A percentile compares a stretch with the other conserved stretches of the same genome.
These are phyloP conservation scores for Gephyroberyx darwinii DNA, from an alignment of 2,797 vertebrate genomes.

Conservation along the genomic window DNA sequence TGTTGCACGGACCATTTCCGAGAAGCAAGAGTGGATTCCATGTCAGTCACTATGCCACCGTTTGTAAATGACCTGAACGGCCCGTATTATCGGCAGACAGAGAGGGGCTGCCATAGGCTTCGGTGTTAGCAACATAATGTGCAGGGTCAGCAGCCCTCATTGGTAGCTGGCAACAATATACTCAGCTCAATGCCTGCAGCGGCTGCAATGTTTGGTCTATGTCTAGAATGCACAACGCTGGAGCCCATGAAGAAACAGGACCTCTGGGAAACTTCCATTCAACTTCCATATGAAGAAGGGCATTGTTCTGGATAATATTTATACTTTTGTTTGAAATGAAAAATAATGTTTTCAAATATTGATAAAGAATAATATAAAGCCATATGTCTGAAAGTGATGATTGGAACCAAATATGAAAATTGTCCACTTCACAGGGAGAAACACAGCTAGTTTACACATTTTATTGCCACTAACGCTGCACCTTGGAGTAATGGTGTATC, in stretches of 20 bases:
- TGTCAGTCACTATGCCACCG: slow-evolving; percentile 36
- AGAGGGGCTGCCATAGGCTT: slow-evolving; percentile 55
- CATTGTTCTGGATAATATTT: not conserved
- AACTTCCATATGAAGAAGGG: not conserved
- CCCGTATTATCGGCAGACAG: slow-evolving; percentile 51
- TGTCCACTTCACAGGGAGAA: not conserved
- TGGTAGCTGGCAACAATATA: slow-evolving; percentile 67
- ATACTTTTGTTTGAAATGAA: not conserved
- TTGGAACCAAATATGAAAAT: not conserved
- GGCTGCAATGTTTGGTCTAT: slow-evolving; percentile 59
- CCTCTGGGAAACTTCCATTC: slow-evolving; percentile 4
- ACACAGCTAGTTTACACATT: not conserved
- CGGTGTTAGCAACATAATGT: slow-evolving; percentile 59
- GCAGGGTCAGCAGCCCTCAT: slow-evolving; percentile 77
- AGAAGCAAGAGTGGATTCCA: slow-evolving; percentile 13
- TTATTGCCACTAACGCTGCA: too few species aligned
- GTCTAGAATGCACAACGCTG: slow-evolving; percentile 41
- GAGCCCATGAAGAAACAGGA: slow-evolving; percentile 26
- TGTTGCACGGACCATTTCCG: slow-evolving; percentile 14
- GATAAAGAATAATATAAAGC: too few species aligned
- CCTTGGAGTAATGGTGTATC: not conserved
- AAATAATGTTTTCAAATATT: not conserved
- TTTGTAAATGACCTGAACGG: slow-evolving; percentile 57
- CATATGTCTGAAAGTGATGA: not conserved
- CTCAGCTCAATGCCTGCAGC: slow-evolving; percentile 64